These are phyloP conservation scores for Chrysochloris asiatica DNA, from an alignment of 2,113 vertebrate species.

Conservation along the genomic window DNA sequence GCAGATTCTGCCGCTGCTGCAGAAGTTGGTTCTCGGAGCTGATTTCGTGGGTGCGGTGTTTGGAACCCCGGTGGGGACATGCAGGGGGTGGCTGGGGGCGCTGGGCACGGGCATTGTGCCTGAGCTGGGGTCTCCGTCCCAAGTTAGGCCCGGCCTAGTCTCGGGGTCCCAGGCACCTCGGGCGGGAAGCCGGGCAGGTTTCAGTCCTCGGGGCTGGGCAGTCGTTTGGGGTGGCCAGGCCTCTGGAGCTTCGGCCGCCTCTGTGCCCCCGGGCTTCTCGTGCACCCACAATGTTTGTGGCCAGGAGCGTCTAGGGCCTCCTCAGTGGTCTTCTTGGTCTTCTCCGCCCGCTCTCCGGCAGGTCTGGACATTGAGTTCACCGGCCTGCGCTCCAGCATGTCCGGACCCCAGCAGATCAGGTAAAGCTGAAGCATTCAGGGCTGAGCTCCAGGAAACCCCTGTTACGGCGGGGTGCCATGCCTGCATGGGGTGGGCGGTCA, in stretches of 20 bases:
- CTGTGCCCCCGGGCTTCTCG: background rate
- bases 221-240: background rate
- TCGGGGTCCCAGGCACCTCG: background rate
- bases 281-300: background rate
- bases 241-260: background rate
- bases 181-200: background rate
- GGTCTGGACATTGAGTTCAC: constrained; percentile 86
- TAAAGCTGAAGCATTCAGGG: constrained; percentile 56
- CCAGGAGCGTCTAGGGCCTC: background rate
- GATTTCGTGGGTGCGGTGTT: constrained; percentile 82
- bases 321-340: background rate
- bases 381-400: constrained; percentile 78
- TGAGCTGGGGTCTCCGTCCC: background rate
- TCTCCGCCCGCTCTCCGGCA: constrained; percentile 20
- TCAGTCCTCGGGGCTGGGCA: background rate
- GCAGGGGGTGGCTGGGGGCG: fast-evolving
- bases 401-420: constrained; percentile 74
- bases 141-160: background rate
- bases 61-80: fast-evolving
- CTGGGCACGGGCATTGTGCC: background rate
- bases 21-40: constrained; percentile 60
- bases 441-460: too few species aligned
- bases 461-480: too few species aligned
- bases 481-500: background rate
- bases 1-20: constrained; percentile 64